phyloP scores from a whole-genome alignment of 1,140 invertebrate genomes.

The Holcopasites calliopsidis region DNA sequence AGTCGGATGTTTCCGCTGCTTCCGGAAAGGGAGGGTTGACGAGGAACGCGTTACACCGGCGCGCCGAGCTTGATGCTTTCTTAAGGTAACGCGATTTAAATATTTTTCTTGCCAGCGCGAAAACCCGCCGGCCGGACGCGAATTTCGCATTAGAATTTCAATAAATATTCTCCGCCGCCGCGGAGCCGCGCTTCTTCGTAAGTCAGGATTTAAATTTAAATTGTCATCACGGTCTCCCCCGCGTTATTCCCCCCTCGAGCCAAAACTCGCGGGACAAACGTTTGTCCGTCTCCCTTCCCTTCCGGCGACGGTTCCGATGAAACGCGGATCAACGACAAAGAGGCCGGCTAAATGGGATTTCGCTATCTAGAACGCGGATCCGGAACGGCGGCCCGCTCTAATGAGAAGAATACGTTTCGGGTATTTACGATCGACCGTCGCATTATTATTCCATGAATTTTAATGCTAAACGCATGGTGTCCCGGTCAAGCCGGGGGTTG shows the following conservation, averaged over 20 bases:
- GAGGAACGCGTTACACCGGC: constrained; percentile 11
- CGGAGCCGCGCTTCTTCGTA: constrained; percentile 14
- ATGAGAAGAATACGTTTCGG: constrained; percentile 48
- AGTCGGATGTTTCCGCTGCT: neutral
- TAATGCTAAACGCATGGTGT: constrained; percentile 66
- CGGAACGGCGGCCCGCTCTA: neutral
- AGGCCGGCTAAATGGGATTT: neutral
- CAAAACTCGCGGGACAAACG: constrained; percentile 7
- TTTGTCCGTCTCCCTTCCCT: too few species aligned
- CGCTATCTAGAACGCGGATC: too few species aligned
- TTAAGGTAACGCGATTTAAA: constrained; percentile 38
- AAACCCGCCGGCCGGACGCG: neutral
- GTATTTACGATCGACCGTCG: constrained; percentile 68
- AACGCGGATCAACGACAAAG: constrained; percentile 1
- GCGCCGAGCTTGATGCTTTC: constrained; percentile 28
- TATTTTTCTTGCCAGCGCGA: constrained; percentile 29
- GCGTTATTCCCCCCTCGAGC: constrained; percentile 20
- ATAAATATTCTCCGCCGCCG: constrained; percentile 17
- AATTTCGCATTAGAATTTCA: constrained; percentile 38
- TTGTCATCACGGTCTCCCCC: constrained; percentile 29
- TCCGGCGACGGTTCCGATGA: too few species aligned
- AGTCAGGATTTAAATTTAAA: constrained; percentile 46
- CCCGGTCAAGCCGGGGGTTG: neutral
- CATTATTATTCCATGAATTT: constrained; percentile 77
- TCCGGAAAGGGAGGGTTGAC: neutral